Conservation (phyloP, 2,888 invertebrate species). For the Hartigia nigra region DNA sequence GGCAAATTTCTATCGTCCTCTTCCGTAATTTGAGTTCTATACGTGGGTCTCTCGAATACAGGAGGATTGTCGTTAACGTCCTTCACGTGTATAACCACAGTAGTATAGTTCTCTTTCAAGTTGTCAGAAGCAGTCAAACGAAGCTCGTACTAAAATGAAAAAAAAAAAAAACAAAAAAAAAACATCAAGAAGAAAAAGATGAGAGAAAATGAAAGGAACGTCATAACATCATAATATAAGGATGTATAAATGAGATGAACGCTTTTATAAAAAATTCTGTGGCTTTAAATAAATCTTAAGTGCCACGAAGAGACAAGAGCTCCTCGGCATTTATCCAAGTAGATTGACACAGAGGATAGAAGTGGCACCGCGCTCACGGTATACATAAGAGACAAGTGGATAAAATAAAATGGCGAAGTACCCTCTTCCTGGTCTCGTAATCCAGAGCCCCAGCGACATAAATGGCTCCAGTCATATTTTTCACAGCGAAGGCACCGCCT, state of each 20-base stretch:
- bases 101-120: constrained; percentile 96
- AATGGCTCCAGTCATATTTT: constrained; percentile 98
- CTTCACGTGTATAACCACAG: constrained; percentile 95
- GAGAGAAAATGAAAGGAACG: constrained; percentile 18
- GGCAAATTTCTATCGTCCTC: constrained; percentile 95
- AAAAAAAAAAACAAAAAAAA: constrained; percentile 33
- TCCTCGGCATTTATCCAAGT: background rate
- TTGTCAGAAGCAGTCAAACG: constrained; percentile 95
- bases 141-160: constrained; percentile 83
- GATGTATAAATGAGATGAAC: background rate
- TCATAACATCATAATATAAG: background rate
- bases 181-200: background rate
- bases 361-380: background rate
- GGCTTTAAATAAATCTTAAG: background rate
- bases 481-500: constrained; percentile 97
- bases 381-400: background rate
- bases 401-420: constrained; percentile 69
- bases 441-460: constrained; percentile 97
- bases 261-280: background rate
- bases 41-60: constrained; percentile 93
- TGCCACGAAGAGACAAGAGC: background rate
- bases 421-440: constrained; percentile 95
- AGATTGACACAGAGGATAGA: background rate
- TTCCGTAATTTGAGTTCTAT: constrained; percentile 95
- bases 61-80: constrained; percentile 99